Evolutionary conservation across 2,888 invertebrate species (phyloP), one percentile per base, ranked within the genome.

Genomic region (Cephus rjabovi): DNA sequence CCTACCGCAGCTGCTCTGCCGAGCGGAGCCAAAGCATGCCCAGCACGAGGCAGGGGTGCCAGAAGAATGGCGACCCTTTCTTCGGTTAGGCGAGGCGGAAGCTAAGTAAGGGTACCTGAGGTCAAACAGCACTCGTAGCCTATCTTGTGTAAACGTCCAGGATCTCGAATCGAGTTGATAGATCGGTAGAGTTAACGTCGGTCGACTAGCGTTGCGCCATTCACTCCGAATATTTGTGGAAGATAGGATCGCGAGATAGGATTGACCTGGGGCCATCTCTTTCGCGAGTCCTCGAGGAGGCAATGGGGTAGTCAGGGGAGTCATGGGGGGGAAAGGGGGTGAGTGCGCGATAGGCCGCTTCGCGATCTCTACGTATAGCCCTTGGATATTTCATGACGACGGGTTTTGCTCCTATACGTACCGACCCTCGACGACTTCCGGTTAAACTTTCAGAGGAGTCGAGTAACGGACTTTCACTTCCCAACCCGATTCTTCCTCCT

Each of bases 181-280:
- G 83, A 87, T 88, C 83, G 83, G 85, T 84, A 86, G 87, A 83
- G 87, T 86, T 87, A 86, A 87, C 83, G 78, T 85, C 74, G n/a
- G 71, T 86, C 85, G 86, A 79, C 78, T 76, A 56, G 34, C 83
- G 82, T 86, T 83, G 89, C 40, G 88, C 89, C 90, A 90, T 90
- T 90, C 88, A 90, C 79, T 83, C 40, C 81, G 83, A 81, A 87
- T 89, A 91, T 90, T 90, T 90, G 88, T 85, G 79, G 79, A 81
- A 79, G 90, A 90, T 90, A 89, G 85, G 86, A 90, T 89, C 88
- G 81, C 82, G 78, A 87, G 91, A 91, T 91, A 90, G 85, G 87
- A 90, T 91, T 91, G 86, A 86, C 83, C 85, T 82, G 82, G 81
- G 80, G 81, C 84, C 86, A 84, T 83, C 83, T 83, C 86, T 83